Conservation (phyloP, 1,140 invertebrate species). For the Brachionus asplanchnoidis region DNA sequence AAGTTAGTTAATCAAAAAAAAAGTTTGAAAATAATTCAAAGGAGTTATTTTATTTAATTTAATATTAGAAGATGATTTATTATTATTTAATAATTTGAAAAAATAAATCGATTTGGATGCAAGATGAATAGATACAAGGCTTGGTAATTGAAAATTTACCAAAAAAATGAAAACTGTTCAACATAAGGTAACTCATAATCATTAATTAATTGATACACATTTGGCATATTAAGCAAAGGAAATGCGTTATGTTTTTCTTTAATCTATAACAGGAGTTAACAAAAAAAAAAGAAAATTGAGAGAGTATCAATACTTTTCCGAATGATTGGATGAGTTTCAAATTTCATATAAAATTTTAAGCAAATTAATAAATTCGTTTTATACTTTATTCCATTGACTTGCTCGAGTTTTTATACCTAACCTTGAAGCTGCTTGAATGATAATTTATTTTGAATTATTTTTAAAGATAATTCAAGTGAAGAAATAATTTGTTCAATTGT, state of each 20-base stretch:
- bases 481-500: background rate
- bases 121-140: background rate
- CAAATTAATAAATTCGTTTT: background rate
- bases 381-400: background rate
- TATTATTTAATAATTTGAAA: background rate
- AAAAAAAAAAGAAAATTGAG: background rate
- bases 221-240: slow-evolving; percentile 22
- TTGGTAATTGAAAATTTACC: background rate
- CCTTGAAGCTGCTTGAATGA: background rate
- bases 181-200: slow-evolving; percentile 14
- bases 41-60: background rate
- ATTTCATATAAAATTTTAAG: background rate
- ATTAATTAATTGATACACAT: slow-evolving; percentile 21
- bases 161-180: slow-evolving; percentile 8
- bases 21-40: background rate
- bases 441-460: slow-evolving; percentile 31
- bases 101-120: background rate
- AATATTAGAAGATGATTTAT: background rate
- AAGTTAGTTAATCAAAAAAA: background rate
- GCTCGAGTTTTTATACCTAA: slow-evolving; percentile 7
- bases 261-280: background rate
- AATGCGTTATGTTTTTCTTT: background rate
- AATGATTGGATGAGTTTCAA: background rate
- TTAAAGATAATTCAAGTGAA: slow-evolving; percentile 32
- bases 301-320: background rate